These are phyloP conservation scores for Dasypus novemcinctus DNA, from an alignment of 2,113 vertebrate species.

Conservation along the genomic window DNA sequence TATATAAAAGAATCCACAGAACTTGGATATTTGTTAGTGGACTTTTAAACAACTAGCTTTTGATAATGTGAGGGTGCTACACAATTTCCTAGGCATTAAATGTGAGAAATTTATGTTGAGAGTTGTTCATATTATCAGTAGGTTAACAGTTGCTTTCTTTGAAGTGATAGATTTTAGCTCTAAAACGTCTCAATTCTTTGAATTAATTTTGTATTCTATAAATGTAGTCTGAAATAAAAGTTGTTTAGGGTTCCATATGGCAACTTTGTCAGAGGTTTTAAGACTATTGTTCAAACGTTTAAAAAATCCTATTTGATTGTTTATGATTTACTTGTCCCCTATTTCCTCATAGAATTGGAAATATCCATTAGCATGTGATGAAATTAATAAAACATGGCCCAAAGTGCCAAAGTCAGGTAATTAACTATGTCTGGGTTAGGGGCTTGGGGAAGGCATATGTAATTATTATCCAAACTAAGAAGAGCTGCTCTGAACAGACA, in stretches of 20 bases:
- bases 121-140: background rate
- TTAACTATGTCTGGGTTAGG: background rate
- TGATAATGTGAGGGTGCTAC: background rate
- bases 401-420: background rate
- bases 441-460: background rate
- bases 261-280: background rate
- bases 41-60: background rate
- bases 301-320: background rate
- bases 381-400: constrained; percentile 33
- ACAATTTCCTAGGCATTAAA: background rate
- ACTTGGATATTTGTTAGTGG: background rate
- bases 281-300: background rate
- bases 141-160: background rate
- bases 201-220: background rate
- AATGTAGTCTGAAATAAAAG: background rate
- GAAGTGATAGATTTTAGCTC: background rate
- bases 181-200: background rate
- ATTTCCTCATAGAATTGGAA: constrained; percentile 50
- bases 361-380: constrained; percentile 45
- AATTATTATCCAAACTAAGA: background rate
- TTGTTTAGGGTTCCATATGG: background rate
- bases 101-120: background rate
- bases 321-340: background rate
- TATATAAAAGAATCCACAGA: background rate
- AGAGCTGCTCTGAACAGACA: constrained; percentile 13